phyloP scores from a whole-genome alignment of 35 echinoderm and acorn worm genomes.

The Hemicentrotus pulcherrimus region DNA sequence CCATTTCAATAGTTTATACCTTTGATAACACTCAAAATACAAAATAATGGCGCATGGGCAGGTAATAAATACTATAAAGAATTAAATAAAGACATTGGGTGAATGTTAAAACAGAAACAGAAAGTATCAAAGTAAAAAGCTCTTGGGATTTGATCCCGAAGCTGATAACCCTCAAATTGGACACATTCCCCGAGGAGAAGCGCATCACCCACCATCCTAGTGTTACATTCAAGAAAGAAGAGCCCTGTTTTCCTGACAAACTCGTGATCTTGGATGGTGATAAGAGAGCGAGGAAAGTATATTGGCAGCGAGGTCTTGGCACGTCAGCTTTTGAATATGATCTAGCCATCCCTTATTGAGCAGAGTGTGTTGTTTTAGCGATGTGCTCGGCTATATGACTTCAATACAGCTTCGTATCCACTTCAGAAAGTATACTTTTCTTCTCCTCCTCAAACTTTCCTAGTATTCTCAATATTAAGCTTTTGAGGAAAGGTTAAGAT shows the following conservation, averaged over 20 bases:
- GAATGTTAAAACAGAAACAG: background rate
- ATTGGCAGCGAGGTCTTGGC: background rate
- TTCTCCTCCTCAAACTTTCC: background rate
- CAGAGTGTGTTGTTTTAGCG: background rate
- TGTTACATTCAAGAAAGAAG: background rate
- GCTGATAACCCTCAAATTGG: background rate
- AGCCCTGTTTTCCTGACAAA: background rate
- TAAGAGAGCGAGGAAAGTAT: background rate
- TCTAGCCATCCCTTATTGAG: background rate
- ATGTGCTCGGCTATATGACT: background rate
- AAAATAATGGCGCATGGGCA: background rate
- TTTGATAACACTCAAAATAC: background rate
- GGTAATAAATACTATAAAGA: background rate
- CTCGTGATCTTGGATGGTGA: background rate
- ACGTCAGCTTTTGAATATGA: background rate
- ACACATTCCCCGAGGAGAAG: background rate
- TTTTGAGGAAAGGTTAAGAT: background rate
- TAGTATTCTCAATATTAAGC: background rate
- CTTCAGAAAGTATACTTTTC: background rate
- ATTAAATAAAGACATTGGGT: background rate
- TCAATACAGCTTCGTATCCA: background rate
- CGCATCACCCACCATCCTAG: background rate
- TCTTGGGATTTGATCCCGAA: background rate
- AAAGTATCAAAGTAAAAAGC: background rate
- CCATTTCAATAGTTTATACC: too few species aligned